These are phyloP conservation scores for Chaetodon trifasciatus DNA, from an alignment of 2,797 vertebrate genomes.

Conservation along the genomic window DNA sequence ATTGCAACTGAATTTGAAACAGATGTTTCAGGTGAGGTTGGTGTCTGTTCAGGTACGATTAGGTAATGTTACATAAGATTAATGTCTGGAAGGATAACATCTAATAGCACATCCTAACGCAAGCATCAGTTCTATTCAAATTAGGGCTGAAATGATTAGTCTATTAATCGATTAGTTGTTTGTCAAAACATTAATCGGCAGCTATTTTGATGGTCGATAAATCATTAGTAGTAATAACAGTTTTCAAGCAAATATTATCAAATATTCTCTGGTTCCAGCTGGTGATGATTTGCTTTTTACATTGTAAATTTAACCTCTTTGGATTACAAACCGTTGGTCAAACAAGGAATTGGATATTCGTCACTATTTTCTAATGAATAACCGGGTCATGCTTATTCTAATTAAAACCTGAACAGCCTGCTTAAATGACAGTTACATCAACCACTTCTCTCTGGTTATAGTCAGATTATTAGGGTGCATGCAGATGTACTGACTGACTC, in stretches of 20 bases:
- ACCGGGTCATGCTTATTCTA: background rate
- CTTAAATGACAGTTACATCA: conserved; percentile 1
- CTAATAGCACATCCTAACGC: background rate
- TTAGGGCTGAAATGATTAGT: background rate
- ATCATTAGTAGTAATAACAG: background rate
- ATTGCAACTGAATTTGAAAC: background rate
- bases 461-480: background rate
- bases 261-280: background rate
- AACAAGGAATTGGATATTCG: background rate
- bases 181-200: background rate
- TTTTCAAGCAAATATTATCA: background rate
- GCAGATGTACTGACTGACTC: background rate
- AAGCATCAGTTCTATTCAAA: background rate
- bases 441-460: background rate
- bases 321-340: background rate
- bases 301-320: background rate
- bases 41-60: background rate
- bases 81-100: background rate
- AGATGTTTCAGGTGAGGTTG: background rate
- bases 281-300: background rate
- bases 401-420: conserved; percentile 8
- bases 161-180: background rate
- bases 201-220: background rate
- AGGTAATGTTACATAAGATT: background rate
- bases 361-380: conserved; percentile 4